A percentile compares a stretch with the other conserved stretches of the same genome.
phyloP scores from a whole-genome alignment of 2,888 invertebrate species.

The Rotaria magnacalcarata region DNA sequence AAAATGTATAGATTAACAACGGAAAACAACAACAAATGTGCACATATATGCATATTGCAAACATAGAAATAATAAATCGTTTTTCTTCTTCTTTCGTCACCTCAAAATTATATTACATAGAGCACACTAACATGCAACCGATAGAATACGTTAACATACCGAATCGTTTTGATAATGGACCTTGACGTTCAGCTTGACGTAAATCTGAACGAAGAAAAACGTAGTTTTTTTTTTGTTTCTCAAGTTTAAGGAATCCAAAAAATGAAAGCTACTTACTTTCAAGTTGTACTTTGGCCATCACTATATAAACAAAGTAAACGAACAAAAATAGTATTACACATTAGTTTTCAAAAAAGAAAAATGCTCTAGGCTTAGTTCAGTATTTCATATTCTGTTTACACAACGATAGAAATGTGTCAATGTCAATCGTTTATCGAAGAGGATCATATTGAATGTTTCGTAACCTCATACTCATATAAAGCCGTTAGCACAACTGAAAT shows the following conservation, averaged over 20 bases:
- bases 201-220: background rate
- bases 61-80: background rate
- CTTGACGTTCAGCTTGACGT: conserved; percentile 17
- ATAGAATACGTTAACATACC: background rate
- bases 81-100: background rate
- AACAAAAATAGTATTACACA: no score
- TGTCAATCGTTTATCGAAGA: no score
- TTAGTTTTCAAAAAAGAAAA: no score
- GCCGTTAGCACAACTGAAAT: no score
- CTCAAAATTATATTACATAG: background rate
- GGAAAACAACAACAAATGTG: background rate
- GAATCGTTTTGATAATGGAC: conserved; percentile 25
- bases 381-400: no score
- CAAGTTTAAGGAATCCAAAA: no score
- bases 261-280: background rate
- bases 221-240: background rate
- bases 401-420: no score
- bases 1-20: conserved; percentile 30
- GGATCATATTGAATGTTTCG: no score
- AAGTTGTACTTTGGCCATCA: conserved; percentile 30
- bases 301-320: background rate
- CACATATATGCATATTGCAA: background rate
- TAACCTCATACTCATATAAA: no score
- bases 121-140: background rate
- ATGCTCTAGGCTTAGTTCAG: no score